phyloP scores from a whole-genome alignment of 2,113 vertebrate genomes.

The Callorhinus ursinus region DNA sequence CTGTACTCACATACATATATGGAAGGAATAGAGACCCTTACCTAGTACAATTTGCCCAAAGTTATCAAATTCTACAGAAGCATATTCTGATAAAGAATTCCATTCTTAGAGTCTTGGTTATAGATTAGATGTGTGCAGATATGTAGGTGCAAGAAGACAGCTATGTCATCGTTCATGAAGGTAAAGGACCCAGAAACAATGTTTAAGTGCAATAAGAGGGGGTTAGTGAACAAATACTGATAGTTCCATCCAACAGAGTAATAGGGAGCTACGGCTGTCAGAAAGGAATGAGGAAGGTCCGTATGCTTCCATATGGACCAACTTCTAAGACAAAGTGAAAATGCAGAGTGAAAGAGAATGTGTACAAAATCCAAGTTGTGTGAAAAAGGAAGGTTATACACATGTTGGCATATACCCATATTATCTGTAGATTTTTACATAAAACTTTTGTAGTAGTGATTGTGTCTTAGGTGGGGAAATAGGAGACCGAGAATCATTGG shows the following conservation, averaged over 20 bases:
- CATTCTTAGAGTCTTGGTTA: not conserved
- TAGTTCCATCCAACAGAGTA: not conserved
- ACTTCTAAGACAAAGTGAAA: not conserved
- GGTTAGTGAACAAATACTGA: not conserved
- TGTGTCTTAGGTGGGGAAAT: not conserved
- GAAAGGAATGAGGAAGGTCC: not conserved
- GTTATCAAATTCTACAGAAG: not conserved
- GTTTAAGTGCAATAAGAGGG: not conserved
- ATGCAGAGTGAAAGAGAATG: no score
- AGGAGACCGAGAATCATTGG: not conserved
- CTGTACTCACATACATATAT: not conserved
- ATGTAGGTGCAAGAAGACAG: not conserved
- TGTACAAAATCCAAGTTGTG: not conserved
- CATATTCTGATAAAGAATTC: not conserved
- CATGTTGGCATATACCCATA: not conserved
- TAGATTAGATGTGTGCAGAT: not conserved
- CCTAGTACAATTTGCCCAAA: not conserved
- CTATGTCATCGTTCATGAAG: not conserved
- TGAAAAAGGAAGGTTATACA: not conserved
- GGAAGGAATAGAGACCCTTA: not conserved
- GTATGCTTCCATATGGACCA: fast-evolving
- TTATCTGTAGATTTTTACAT: not conserved
- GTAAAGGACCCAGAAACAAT: not conserved
- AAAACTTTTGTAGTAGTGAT: not conserved
- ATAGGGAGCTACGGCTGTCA: not conserved